Evolutionary conservation across 2,797 vertebrate species (phyloP).

Genomic region (Microhierax caerulescens): DNA sequence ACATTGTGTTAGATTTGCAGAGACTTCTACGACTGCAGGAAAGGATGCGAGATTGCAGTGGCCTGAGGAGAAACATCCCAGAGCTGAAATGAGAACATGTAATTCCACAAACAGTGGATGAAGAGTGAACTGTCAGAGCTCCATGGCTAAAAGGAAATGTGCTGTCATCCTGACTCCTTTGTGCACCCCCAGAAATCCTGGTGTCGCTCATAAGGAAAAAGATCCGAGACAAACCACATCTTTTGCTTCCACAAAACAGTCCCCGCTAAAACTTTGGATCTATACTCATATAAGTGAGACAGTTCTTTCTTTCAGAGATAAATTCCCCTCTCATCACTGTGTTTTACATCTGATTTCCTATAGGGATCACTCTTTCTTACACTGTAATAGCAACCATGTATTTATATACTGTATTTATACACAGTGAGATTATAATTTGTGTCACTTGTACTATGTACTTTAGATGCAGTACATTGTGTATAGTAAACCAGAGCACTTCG

Average conservation of each 20-base stretch:
- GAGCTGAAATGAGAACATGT: not conserved
- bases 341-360: not conserved
- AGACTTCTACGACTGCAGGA: not conserved
- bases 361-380: not conserved
- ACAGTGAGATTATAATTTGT: not conserved
- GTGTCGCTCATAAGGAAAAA: not conserved
- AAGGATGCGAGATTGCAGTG: not conserved
- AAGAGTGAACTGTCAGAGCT: not conserved
- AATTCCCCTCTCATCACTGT: not conserved
- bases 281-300: not conserved
- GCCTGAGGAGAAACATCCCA: not conserved
- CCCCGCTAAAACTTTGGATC: not conserved
- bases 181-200: not conserved
- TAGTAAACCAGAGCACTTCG: not conserved
- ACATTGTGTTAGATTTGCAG: not conserved
- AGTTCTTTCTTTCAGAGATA: not conserved
- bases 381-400: fast-evolving
- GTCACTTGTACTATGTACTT: fast-evolving
- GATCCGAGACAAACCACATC: not conserved
- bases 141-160: not conserved
- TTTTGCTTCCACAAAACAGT: not conserved
- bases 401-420: not conserved
- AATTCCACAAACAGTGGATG: not conserved
- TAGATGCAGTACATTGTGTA: fast-evolving
- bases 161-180: not conserved